Conservation (phyloP, 2,797 vertebrate genomes). For the Vespertilio murinus region DNA sequence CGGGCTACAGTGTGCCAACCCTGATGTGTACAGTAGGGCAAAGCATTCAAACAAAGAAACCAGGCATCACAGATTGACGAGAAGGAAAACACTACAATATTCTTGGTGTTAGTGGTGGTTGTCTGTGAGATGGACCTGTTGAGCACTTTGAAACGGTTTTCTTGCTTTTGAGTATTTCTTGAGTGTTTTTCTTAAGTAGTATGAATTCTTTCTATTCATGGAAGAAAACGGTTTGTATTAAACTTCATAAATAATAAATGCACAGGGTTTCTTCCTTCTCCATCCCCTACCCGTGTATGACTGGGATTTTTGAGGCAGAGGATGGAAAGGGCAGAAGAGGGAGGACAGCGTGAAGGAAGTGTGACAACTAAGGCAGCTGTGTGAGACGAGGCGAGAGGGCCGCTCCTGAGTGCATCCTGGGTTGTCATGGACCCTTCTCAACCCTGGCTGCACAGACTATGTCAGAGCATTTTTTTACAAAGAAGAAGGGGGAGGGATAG, state of each 20-base stretch:
- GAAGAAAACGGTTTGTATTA: not conserved
- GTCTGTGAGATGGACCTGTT: not conserved
- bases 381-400: not conserved
- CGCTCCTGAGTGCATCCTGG: not conserved
- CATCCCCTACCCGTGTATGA: not conserved
- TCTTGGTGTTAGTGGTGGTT: not conserved
- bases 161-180: not conserved
- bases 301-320: not conserved
- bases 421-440: not conserved
- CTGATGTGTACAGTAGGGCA: not conserved
- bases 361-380: not conserved
- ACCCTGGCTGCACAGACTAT: not conserved
- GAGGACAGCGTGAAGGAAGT: not conserved
- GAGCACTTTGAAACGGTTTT: not conserved
- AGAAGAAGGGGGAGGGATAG: no score
- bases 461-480: not conserved
- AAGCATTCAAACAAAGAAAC: not conserved
- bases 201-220: not conserved
- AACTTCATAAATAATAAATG: not conserved
- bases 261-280: not conserved
- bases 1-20: not conserved
- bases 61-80: not conserved
- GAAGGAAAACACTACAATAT: not conserved
- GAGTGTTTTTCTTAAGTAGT: constrained; percentile 17
- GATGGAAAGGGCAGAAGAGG: not conserved